Base-by-base conservation (phyloP, 64 coral and sea anemone species). In the Dendronephthya gigantea region DNA sequence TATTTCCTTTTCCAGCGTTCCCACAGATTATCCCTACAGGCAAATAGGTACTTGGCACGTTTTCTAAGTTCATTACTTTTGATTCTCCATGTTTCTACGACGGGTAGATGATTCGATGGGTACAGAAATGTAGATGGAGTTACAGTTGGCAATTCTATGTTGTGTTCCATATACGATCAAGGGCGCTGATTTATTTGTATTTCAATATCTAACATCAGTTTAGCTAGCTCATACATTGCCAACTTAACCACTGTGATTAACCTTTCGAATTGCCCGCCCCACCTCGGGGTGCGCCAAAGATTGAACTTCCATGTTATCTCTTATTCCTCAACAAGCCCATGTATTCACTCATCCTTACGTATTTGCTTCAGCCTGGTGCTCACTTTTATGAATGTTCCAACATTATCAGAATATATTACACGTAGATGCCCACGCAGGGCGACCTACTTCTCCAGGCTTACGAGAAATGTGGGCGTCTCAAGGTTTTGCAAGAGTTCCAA, bases 181-280 rank as follows among this genome's bases (percentile, higher is more conserved):
- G 89, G 84, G 28, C 89, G 48, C n/a, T 52, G 19, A 50, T 86
- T 90, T 40, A 86, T 34, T 34, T 30, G n/a, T 13, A 41, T 82
- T 41, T 90, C 89, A 3, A 90, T 84, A 85, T 90, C 89, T 31
- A 82, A 49, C 35, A 90, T 84, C 11, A 81, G 32, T 35, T 90
- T 68, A 47, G 85, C 69, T 0, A 66, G 22, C 3, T 90, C 83
- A 9, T 82, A 41, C 66, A 87, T 74, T 0, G 51, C 28, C 34
- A 32, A 41, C 47, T 90, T 90, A n/a, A 90, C 59, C 0, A 90
- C 66, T 13, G 66, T 45, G 19, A 90, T 90, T 2, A 85, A 35
- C 12, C 81, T 43, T 82, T 91, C 58, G 40, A 91, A 91, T 86
- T 87, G 90, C 12, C 88, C 83, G 0, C 47, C 45, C 84, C 70